Conservation (phyloP, 2,797 vertebrate genomes). For the Natrix natrix region DNA sequence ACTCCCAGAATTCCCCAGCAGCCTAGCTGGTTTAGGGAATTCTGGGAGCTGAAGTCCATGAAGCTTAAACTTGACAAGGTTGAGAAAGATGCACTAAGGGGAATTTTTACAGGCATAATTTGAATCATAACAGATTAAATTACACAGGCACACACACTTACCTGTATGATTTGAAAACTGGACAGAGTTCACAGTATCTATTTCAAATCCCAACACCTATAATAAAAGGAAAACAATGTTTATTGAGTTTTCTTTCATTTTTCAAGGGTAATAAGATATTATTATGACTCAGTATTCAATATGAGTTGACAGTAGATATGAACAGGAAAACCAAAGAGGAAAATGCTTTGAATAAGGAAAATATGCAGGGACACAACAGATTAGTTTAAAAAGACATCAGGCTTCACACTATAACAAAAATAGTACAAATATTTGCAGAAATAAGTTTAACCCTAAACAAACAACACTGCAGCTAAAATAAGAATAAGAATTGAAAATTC, state of each 20-base stretch:
- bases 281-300: background rate
- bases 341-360: background rate
- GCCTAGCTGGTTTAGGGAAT: too few relatives aligned
- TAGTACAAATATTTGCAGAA: background rate
- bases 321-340: slow-evolving; percentile 31
- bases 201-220: slow-evolving; percentile 95
- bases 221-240: slow-evolving; percentile 45
- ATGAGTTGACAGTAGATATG: slow-evolving; percentile 17
- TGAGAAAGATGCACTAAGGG: background rate
- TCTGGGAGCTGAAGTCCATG: too few relatives aligned
- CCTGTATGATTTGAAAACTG: slow-evolving; percentile 99
- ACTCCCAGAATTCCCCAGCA: too few relatives aligned
- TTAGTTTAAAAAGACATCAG: slow-evolving; percentile 15
- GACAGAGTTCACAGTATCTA: slow-evolving; percentile 95
- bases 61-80: too few relatives aligned
- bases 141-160: slow-evolving; percentile 57
- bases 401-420: background rate
- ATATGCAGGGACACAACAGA: background rate
- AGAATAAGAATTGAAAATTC: background rate
- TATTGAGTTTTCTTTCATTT: background rate
- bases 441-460: background rate
- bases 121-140: background rate
- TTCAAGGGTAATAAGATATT: background rate
- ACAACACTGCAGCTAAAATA: slow-evolving; percentile 4
- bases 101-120: background rate